Conservation (phyloP, 2,888 invertebrate species). For the Rhorus exstirpatorius region DNA sequence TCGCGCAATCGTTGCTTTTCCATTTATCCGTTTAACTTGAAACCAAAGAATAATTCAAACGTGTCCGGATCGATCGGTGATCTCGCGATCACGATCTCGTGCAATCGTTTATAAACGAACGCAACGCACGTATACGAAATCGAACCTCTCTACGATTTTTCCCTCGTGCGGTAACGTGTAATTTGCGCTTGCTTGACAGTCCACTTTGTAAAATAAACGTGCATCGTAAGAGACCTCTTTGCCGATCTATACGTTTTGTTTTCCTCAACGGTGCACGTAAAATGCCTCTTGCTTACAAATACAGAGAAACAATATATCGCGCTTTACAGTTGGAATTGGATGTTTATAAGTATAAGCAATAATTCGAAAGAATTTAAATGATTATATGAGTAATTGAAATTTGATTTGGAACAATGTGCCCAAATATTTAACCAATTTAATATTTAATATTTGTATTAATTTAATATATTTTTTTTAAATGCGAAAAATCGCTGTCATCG, state of each 20-base stretch:
- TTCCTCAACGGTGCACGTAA: constrained; percentile 2
- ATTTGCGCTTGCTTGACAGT: constrained; percentile 67
- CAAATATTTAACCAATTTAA: too few species aligned
- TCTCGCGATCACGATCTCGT: constrained; percentile 41
- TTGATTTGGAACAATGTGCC: too few species aligned
- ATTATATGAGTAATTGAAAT: too few species aligned
- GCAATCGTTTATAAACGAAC: constrained; percentile 38
- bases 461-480: too few species aligned
- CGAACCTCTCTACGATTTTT: too few species aligned
- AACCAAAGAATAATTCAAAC: constrained; percentile 50
- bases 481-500: too few species aligned
- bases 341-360: too few species aligned
- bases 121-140: constrained; percentile 47
- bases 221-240: constrained; percentile 48
- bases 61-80: constrained; percentile 53
- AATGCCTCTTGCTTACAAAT: too few species aligned
- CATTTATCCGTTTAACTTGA: constrained; percentile 46
- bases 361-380: too few species aligned
- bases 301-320: too few species aligned
- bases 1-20: constrained; percentile 13
- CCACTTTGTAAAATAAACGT: constrained; percentile 66
- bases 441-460: too few species aligned
- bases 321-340: too few species aligned
- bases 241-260: constrained; percentile 20
- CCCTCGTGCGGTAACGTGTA: constrained; percentile 58